phyloP scores from a whole-genome alignment of 1,140 invertebrate species.

The Drosophila tropicalis region DNA sequence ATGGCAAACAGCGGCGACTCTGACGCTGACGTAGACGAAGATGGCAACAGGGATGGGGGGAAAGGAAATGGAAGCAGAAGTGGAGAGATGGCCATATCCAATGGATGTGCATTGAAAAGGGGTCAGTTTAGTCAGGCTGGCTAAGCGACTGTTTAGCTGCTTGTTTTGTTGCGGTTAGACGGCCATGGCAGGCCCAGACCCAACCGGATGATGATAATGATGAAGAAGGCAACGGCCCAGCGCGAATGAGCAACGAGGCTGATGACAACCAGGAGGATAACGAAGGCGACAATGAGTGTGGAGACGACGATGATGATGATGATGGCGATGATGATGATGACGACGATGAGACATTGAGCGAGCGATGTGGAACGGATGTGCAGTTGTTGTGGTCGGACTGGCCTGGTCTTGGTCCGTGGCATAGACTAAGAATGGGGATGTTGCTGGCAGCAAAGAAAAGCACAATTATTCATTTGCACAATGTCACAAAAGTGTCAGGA shows the following conservation, averaged over 20 bases:
- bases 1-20: constrained; percentile 73
- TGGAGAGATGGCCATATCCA: constrained; percentile 46
- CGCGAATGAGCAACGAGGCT: constrained; percentile 68
- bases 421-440: background rate
- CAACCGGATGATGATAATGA: constrained; percentile 37
- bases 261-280: constrained; percentile 65
- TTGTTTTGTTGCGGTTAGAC: constrained; percentile 72
- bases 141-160: constrained; percentile 80
- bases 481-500: constrained; percentile 79
- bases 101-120: constrained; percentile 75
- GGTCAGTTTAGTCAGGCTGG: constrained; percentile 64
- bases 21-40: constrained; percentile 39
- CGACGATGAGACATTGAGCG: constrained; percentile 74
- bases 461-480: constrained; percentile 81
- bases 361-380: constrained; percentile 79
- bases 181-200: constrained; percentile 24
- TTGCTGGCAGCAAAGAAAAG: constrained; percentile 67
- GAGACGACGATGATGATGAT: constrained; percentile 10
- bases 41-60: background rate
- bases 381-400: constrained; percentile 72
- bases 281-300: constrained; percentile 49
- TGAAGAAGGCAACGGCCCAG: constrained; percentile 44
- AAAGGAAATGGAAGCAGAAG: background rate
- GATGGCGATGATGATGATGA: constrained; percentile 33
- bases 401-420: constrained; percentile 8